A percentile compares a stretch with the other conserved stretches of the same genome.
phyloP scores from a whole-genome alignment of 2,113 vertebrate genomes.

The Rousettus leschenaultii region DNA sequence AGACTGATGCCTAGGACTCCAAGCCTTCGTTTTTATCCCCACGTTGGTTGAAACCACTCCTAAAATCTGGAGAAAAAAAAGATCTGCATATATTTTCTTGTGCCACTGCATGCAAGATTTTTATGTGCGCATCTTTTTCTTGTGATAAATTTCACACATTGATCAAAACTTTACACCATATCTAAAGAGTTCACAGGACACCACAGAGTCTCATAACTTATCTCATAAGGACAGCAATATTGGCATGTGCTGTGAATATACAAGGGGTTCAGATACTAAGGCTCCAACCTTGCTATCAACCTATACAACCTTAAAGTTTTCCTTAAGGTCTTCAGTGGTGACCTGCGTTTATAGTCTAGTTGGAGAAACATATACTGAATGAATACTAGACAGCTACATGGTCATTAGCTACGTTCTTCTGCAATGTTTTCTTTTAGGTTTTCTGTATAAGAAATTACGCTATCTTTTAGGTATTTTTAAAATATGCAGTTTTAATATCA shows the following conservation, averaged over 20 bases:
- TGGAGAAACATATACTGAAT: not conserved
- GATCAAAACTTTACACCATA: not conserved
- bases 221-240: not conserved
- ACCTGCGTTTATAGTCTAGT: not conserved
- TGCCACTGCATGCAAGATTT: not conserved
- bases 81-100: not conserved
- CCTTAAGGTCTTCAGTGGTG: not conserved
- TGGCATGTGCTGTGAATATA: not conserved
- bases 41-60: not conserved
- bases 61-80: not conserved
- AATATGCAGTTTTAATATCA: not conserved
- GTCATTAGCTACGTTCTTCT: not conserved
- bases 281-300: not conserved
- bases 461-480: not conserved
- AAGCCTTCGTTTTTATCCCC: not conserved
- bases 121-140: not conserved
- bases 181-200: not conserved
- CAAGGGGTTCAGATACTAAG: not conserved
- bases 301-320: not conserved
- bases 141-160: not conserved
- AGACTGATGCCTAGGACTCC: not conserved
- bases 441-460: not conserved
- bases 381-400: not conserved
- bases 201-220: not conserved
- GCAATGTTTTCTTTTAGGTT: not conserved